phyloP scores from a whole-genome alignment of 2,113 vertebrate species.

The Raphicerus campestris region DNA sequence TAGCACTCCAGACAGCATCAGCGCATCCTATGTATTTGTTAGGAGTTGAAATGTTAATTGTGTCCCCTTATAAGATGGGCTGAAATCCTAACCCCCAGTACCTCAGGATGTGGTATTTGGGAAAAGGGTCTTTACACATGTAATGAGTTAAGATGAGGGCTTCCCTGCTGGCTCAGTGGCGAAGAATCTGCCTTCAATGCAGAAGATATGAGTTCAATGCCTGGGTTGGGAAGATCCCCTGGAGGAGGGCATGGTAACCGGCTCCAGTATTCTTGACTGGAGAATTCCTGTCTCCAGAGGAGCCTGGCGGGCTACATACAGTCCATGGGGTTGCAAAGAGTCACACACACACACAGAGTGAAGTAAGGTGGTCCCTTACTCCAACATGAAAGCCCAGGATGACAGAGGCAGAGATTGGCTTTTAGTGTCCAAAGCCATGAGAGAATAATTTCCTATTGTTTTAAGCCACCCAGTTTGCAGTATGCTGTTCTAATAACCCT shows the following conservation, averaged over 20 bases:
- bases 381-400: accelerated
- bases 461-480: accelerated
- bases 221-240: neutral
- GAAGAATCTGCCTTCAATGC: neutral
- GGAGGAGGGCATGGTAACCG: neutral
- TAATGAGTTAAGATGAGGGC: neutral
- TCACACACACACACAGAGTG: neutral
- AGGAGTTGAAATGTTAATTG: neutral
- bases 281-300: neutral
- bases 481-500: neutral
- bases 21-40: accelerated
- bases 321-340: neutral
- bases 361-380: neutral
- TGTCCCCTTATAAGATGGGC: neutral
- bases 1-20: neutral
- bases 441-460: neutral
- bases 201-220: neutral
- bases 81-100: neutral
- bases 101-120: neutral
- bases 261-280: neutral
- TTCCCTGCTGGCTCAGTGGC: neutral
- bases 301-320: too few species aligned
- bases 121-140: neutral
- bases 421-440: accelerated
- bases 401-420: neutral